Percentiles rank a stretch among this genome's conserved stretches.
Conservation (phyloP, 2,113 vertebrate genomes). For the Syngnathus floridae region DNA sequence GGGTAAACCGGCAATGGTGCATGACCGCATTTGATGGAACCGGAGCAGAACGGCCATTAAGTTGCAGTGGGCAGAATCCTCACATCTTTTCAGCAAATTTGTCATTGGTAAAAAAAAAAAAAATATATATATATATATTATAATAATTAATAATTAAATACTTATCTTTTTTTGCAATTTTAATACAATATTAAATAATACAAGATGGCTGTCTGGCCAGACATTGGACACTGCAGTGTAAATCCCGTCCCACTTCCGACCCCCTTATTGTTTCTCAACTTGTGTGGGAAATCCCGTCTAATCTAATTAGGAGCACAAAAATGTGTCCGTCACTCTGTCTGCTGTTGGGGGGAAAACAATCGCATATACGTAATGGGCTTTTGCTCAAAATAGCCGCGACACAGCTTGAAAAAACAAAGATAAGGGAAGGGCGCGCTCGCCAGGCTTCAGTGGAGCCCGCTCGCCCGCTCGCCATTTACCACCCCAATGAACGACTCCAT, state of each 20-base stretch:
- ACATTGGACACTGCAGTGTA: too few relatives aligned
- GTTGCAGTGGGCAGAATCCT: too few relatives aligned
- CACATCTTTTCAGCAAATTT: too few relatives aligned
- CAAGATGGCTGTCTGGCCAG: too few relatives aligned
- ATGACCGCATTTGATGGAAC: neutral
- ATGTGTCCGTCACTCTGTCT: neutral
- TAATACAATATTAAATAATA: too few relatives aligned
- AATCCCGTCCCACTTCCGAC: neutral
- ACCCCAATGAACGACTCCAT: neutral
- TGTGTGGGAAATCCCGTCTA: neutral
- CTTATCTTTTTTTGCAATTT: too few relatives aligned
- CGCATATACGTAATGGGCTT: neutral
- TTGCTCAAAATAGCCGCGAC: neutral
- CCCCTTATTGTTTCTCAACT: neutral
- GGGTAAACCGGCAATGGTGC: neutral
- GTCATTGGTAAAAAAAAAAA: too few relatives aligned
- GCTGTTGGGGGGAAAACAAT: neutral
- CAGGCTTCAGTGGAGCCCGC: neutral
- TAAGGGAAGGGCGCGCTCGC: neutral
- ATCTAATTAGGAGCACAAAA: neutral
- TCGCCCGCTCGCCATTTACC: neutral
- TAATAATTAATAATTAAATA: too few relatives aligned
- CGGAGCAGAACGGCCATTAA: too few relatives aligned
- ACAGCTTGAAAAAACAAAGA: slow-evolving; percentile 5
- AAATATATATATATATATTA: too few relatives aligned